Percentiles rank a stretch among this genome's conserved stretches.
These are phyloP conservation scores for Ceuthmochares aereus DNA, from an alignment of 2,113 vertebrate species.

Conservation along the genomic window DNA sequence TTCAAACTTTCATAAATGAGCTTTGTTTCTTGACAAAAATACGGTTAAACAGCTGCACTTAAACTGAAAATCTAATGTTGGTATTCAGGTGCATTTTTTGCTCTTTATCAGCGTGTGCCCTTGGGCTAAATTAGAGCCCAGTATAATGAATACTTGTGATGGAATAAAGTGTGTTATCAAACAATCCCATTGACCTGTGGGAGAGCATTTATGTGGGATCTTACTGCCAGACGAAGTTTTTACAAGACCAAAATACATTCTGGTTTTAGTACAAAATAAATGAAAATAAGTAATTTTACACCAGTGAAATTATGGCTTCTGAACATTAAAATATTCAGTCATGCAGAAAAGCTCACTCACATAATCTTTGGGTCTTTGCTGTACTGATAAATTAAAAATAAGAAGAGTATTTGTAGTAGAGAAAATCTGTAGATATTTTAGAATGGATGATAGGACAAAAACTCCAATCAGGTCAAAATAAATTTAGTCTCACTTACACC, in stretches of 20 bases:
- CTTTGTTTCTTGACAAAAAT: not conserved
- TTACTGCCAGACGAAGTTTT: conserved; percentile 5
- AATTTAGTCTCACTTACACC: not conserved
- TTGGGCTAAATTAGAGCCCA: not conserved
- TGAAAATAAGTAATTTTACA: not conserved
- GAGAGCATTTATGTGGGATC: not conserved
- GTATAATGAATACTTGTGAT: not conserved
- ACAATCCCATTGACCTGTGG: not conserved
- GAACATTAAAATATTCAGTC: not conserved
- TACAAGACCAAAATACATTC: not conserved
- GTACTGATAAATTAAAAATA: not conserved
- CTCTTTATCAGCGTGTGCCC: not conserved
- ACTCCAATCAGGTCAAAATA: not conserved
- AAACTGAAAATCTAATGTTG: not conserved
- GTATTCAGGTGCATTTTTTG: not conserved
- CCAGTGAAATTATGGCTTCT: rapidly evolving
- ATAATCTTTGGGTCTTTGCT: not conserved
- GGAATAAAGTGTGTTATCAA: not conserved
- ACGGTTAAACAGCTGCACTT: not conserved
- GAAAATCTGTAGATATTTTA: not conserved
- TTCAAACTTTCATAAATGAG: not conserved
- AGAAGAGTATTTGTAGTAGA: not conserved
- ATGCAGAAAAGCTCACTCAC: not conserved
- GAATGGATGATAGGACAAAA: not conserved
- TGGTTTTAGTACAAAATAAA: not conserved